Evolutionary conservation across 2,888 invertebrate genomes (phyloP).

Genomic region (Troides oblongomaculatus): DNA sequence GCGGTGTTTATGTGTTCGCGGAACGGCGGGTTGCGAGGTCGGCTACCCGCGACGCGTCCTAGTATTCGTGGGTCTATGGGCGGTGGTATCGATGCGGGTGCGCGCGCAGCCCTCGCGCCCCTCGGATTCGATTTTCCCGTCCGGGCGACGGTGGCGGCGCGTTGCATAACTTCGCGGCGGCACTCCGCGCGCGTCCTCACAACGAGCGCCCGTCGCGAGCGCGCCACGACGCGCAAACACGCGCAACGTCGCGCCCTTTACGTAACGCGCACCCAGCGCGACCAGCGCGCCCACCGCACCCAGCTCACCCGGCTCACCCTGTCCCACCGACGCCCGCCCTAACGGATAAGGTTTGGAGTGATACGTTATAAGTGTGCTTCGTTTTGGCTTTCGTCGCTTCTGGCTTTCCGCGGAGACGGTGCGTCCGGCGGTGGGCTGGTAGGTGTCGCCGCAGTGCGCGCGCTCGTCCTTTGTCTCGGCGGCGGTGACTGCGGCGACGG

Average conservation of each 20-base stretch:
- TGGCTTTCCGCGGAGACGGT: conserved; percentile 45
- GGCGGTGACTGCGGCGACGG: conserved; percentile 35
- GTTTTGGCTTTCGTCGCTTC: conserved; percentile 48
- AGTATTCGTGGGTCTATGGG: conserved; percentile 37
- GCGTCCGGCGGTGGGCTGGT: conserved; percentile 63
- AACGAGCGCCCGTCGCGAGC: conserved; percentile 74
- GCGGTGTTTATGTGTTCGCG: conserved; percentile 38
- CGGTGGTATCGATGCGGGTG: conserved; percentile 61
- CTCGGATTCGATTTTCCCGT: conserved; percentile 68
- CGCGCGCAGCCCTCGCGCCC: conserved; percentile 67
- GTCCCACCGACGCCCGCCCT: conserved; percentile 41
- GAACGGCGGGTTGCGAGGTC: conserved; percentile 42
- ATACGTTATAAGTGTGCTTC: conserved; percentile 56
- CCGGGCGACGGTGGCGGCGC: conserved; percentile 71
- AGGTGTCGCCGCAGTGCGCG: conserved; percentile 51
- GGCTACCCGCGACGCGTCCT: conserved; percentile 40
- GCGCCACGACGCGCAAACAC: conserved; percentile 64
- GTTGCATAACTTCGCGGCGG: conserved; percentile 75
- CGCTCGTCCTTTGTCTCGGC: conserved; percentile 65
- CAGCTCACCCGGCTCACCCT: conserved; percentile 38
- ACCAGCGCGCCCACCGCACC: conserved; percentile 55
- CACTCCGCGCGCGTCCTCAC: conserved; percentile 78
- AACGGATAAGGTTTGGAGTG: conserved; percentile 57
- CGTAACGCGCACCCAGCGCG: conserved; percentile 71
- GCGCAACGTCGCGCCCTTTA: conserved; percentile 73